Percentiles rank a stretch among this genome's conserved stretches.
Conservation (phyloP, 2,888 invertebrate species). For the Trachelus troglodyta region DNA sequence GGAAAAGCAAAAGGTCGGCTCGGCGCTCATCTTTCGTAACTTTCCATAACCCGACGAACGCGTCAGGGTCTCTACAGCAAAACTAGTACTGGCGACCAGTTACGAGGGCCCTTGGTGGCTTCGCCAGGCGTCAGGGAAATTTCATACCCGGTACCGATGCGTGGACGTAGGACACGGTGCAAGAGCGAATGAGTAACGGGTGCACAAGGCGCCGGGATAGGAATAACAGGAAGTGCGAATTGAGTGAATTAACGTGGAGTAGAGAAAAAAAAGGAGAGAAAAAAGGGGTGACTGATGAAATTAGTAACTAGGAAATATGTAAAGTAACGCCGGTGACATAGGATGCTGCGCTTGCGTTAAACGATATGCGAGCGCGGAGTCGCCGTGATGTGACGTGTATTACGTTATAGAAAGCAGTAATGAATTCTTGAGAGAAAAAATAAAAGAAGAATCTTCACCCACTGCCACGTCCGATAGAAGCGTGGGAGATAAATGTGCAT, state of each 20-base stretch:
- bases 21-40: slow-evolving; percentile 44
- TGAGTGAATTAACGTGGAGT: slow-evolving; percentile 53
- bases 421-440: not conserved
- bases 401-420: not conserved
- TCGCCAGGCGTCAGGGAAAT: not conserved
- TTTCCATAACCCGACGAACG: not conserved
- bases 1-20: slow-evolving; percentile 58
- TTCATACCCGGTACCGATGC: not conserved
- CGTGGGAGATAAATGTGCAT: not conserved
- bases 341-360: not conserved
- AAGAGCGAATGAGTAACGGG: not conserved
- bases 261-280: slow-evolving; percentile 9
- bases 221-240: slow-evolving; percentile 59
- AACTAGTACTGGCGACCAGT: not conserved
- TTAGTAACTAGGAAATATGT: slow-evolving; percentile 8
- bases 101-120: not conserved
- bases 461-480: not conserved
- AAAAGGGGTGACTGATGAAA: slow-evolving; percentile 22
- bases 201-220: not conserved
- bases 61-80: not conserved
- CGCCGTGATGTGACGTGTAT: not conserved
- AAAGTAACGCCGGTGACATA: not conserved
- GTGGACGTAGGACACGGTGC: slow-evolving; percentile 13
- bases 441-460: not conserved
- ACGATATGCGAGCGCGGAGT: not conserved